Base-by-base conservation (phyloP, 2,113 vertebrate genomes). In the Leptocoma aspasia region DNA sequence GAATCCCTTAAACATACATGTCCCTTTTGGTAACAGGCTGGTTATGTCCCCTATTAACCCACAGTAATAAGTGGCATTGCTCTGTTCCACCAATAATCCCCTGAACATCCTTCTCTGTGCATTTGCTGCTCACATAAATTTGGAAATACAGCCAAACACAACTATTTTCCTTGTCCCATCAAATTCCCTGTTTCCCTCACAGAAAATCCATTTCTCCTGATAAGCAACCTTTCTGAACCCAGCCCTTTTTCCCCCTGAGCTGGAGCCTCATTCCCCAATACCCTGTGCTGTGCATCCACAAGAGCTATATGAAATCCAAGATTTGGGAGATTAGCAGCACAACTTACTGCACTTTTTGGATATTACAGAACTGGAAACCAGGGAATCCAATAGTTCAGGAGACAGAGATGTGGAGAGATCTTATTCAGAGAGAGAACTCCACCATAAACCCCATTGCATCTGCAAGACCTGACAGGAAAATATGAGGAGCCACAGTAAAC, bases 11-110 rank as follows among this genome's bases (percentile, higher is more conserved):
- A 87, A 50, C 14, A 60, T 6, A 23, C 19, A 33, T 5, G 20
- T 2, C 33, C 31, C 17, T 57, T 86, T 42, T 3, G 0, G 37
- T 37, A 49, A 21, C 14, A 68, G 73, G 30, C 21, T 42, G 24
- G 4, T 15, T 78, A 35, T 50, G 19, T 5, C 13, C 30, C 23
- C 39, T 54, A 9, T 26, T 47, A 64, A 15, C 28, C 41, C 35
- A 57, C 0, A 0, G 20, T 8, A 44, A 3, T 3, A 68, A 59
- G 28, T 19, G 9, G 6, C 39, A 7, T 54, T 23, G 42, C n/a
- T 44, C 44, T 54, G 0, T 39, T 76, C 47, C 69, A 66, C 27
- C 47, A 86, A 57, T 33, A 50, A 63, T 27, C 31, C 31, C 69
- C 24, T 28, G 20, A 75, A 59, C 0, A 63, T 23, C 41, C 8